Base-by-base conservation (phyloP, 2,888 invertebrate genomes). In the Tupiocoris notatus region DNA sequence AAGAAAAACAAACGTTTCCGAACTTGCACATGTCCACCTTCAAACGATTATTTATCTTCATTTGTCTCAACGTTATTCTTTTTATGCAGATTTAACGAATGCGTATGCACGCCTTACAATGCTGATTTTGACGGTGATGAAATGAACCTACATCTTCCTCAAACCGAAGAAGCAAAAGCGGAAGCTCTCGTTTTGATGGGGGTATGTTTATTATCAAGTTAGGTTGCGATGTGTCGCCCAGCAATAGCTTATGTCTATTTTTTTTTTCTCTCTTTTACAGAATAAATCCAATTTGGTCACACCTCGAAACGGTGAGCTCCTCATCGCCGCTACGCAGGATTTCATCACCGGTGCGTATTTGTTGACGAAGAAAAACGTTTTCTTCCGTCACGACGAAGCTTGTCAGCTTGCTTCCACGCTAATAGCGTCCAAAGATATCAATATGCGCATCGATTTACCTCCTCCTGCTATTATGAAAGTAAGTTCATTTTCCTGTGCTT, bases 91-190 rank as follows among this genome's bases (percentile, higher is more conserved):
- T 99, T 99, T 83, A 99, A 99, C 84, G 99, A 99, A 85, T 99
- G 99, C 83, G 97, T 94, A 65, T 99, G 99, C 83, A 96, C 95
- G 21, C 99, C 99, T 0, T 99, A 99, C 85, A 99, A 99, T 86
- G 99, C 99, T 0, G 99, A 99, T 86, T 99, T 99, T 86, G 99
- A 99, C 84, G 99, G 99, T 0, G 99, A 99, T 83, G 99, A 99
- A 86, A 99, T 99, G 99, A 99, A 99, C 86, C 88, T 99, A 81
- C 99, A 99, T 86, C 86, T 99, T 79, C 98, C 98, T 2, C 99
- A 99, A 86, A 99, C 98, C 0, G 97, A 99, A 85, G 98, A 99
- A 86, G 98, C 98, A 0, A 89, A 96, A 81, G 98, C 98, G 0
- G 99, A 99, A 86, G 98, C 99, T 0, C 87, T 96, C 0, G 90